Percentiles rank a stretch among this genome's conserved stretches.
phyloP scores from a whole-genome alignment of 2,888 invertebrate species.

The Lasioglossum pauxillum region DNA sequence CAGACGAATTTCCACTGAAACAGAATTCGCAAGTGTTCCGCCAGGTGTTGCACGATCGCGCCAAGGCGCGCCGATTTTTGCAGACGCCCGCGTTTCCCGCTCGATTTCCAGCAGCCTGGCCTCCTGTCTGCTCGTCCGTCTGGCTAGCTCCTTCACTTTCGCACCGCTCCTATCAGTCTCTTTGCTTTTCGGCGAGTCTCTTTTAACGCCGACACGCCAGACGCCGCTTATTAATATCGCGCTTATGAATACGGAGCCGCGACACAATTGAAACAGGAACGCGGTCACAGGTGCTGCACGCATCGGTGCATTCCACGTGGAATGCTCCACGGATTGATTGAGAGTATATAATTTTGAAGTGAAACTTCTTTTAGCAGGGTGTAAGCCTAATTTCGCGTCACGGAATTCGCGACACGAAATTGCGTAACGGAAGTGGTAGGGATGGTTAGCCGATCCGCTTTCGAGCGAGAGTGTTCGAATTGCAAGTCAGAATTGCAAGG shows the following conservation, averaged over 20 bases:
- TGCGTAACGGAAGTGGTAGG: no score
- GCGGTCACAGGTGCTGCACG: conserved; percentile 76
- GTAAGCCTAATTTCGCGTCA: no score
- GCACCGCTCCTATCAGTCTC: neutral
- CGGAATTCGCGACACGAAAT: no score
- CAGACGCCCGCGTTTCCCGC: conserved; percentile 60
- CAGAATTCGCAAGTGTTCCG: conserved; percentile 61
- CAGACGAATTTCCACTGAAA: conserved; percentile 28
- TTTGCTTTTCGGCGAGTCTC: neutral
- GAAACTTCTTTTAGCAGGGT: no score
- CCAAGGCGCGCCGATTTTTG: conserved; percentile 72
- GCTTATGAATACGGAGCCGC: conserved; percentile 70
- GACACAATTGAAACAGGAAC: conserved; percentile 70
- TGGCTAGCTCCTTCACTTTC: neutral
- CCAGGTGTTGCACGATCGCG: conserved; percentile 66
- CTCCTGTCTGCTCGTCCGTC: conserved; percentile 1
- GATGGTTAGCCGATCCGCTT: no score
- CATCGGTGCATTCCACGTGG: conserved; percentile 6
- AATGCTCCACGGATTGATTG: conserved; percentile 21
- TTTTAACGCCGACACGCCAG: conserved; percentile 23
- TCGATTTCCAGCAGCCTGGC: conserved; percentile 17
- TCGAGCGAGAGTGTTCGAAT: no score
- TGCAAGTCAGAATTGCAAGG: no score
- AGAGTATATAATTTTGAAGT: no score
- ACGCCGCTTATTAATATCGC: conserved; percentile 75